Base-by-base conservation (phyloP, 2,888 invertebrate genomes). In the Carcina quercana region DNA sequence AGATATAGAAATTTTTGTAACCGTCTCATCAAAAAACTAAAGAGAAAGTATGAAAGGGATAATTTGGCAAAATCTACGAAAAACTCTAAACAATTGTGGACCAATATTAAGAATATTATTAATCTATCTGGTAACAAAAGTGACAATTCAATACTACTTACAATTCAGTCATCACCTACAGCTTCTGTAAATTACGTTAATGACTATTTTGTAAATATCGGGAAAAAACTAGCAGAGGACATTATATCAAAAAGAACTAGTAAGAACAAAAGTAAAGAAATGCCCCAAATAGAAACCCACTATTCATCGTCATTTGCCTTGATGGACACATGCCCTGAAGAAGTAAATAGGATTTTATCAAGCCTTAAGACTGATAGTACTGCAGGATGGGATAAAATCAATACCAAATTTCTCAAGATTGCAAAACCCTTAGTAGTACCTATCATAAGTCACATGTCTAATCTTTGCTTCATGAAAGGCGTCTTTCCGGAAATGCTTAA, bases 171-270 rank as follows among this genome's bases (percentile, higher is more conserved):
- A 3, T 19, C 25, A 12, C 39, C 35, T 8, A 2, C 11, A 7
- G 34, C 29, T n/a, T n/a, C n/a, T n/a, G n/a, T n/a, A n/a, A n/a
- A n/a, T n/a, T n/a, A n/a, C n/a, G n/a, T n/a, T n/a, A 42, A 44
- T 24, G 8, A 30, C 1, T 38, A 33, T 11, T 40, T 42, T 25
- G 34, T 17, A 4, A 26, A 20, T 20, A 26, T 42, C 6, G 42
- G 37, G 2, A 27, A 27, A 15, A 8, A 28, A 1, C 15, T 42
- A 20, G 38, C 39, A 3, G 25, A 30, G 10, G 21, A 21, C 8
- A 21, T 21, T 7, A 3, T 21, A 10, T 8, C 5, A 8, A 5
- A 21, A 7, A 5, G 3, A 3, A 21, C 21, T 21, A 17, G 8
- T n/a, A 3, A 21, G 8, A n/a, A 21, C 10, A 21, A 3, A 7